Evolutionary conservation across 2,888 invertebrate species (phyloP).

Genomic region (Copidosoma aretas): DNA sequence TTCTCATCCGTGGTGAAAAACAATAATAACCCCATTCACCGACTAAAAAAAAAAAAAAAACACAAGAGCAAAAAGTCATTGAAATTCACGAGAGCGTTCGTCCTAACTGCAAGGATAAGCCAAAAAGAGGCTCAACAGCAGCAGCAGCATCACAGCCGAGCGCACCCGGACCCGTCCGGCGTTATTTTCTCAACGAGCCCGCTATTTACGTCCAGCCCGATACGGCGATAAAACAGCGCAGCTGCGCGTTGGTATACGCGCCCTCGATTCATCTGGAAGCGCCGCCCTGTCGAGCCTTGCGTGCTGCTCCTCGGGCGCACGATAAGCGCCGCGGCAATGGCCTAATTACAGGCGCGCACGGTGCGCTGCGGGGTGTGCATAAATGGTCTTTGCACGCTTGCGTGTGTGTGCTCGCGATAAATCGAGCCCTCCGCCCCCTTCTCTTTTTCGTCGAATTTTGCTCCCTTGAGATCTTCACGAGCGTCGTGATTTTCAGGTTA

Average conservation of each 20-base stretch:
- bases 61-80: too few relatives aligned
- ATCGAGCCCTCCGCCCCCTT: background rate
- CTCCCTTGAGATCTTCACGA: background rate
- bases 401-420: background rate
- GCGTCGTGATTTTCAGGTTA: background rate
- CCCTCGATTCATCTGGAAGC: background rate
- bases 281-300: background rate
- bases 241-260: too few relatives aligned
- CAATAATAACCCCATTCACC: too few relatives aligned
- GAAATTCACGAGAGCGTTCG: too few relatives aligned
- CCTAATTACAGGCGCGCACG: constrained; percentile 32
- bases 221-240: background rate
- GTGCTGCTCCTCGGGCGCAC: constrained; percentile 45
- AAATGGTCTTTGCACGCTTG: too few relatives aligned
- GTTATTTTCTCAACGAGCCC: constrained; percentile 18
- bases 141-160: too few relatives aligned
- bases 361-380: background rate
- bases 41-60: too few relatives aligned
- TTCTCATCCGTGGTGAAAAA: too few relatives aligned
- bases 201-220: background rate
- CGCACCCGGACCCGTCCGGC: constrained; percentile 6
- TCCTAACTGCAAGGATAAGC: too few relatives aligned
- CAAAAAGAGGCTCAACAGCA: too few relatives aligned
- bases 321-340: constrained; percentile 35
- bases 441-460: background rate